These are phyloP conservation scores for Penaeus vannamei DNA, from an alignment of 1,140 invertebrate species.

Conservation along the genomic window DNA sequence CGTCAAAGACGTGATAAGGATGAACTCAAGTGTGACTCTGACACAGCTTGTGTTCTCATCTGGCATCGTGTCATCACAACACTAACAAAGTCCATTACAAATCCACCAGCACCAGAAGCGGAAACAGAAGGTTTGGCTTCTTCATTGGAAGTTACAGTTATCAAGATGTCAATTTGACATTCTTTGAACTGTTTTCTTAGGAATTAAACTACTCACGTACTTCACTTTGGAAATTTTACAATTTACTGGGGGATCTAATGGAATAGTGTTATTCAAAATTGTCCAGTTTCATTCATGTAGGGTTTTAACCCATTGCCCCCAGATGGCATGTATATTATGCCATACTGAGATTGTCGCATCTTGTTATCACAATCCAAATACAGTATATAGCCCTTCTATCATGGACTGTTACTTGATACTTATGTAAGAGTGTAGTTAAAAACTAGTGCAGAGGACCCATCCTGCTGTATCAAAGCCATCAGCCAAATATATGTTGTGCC, in stretches of 20 bases:
- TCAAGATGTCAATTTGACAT: neutral
- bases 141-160: neutral
- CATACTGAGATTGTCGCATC: too few species aligned
- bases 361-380: too few species aligned
- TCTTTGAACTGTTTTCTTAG: neutral
- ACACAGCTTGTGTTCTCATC: constrained; percentile 87
- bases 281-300: too few species aligned
- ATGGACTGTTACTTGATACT: too few species aligned
- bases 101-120: constrained; percentile 57
- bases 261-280: too few species aligned
- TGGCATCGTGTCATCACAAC: constrained; percentile 92
- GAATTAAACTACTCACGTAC: neutral
- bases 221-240: constrained; percentile 3
- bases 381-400: too few species aligned
- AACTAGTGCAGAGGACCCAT: too few species aligned
- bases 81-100: constrained; percentile 83
- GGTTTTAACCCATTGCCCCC: too few species aligned
- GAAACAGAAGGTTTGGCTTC: constrained; percentile 59
- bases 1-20: constrained; percentile 66
- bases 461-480: too few species aligned
- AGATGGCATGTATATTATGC: too few species aligned
- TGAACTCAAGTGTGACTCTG: constrained; percentile 75
- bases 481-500: too few species aligned
- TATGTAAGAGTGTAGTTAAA: too few species aligned
- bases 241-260: neutral